Evolutionary conservation across 53 echinoderm and acorn worm genomes (phyloP).

Genomic region (Echinometra lucunter): DNA sequence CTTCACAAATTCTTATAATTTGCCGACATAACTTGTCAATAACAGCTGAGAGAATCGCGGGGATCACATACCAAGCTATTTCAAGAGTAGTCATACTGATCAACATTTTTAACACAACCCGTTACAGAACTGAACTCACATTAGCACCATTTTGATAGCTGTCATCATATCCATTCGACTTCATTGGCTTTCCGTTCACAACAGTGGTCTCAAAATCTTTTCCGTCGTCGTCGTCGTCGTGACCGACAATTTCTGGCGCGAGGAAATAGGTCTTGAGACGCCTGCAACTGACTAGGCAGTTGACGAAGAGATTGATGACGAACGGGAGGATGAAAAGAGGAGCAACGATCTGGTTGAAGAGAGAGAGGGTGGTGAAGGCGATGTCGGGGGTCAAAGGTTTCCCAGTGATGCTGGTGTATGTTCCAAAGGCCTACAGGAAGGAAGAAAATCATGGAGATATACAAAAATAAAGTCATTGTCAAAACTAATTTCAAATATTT

Average conservation of each 20-base stretch:
- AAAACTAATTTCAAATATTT: no score
- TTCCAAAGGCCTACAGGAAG: slow-evolving; percentile 72
- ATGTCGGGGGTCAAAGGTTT: slow-evolving; percentile 84
- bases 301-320: slow-evolving; percentile 72
- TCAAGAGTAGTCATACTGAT: no score
- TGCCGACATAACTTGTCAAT: no score
- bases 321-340: slow-evolving; percentile 75
- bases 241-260: slow-evolving; percentile 76
- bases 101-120: no score
- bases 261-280: slow-evolving; percentile 72
- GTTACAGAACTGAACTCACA: background rate
- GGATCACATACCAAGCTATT: no score
- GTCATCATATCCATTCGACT: background rate
- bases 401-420: slow-evolving; percentile 66
- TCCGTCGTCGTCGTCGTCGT: background rate
- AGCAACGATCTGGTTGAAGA: slow-evolving; percentile 75
- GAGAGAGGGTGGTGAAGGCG: slow-evolving; percentile 80
- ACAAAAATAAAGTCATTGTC: background rate
- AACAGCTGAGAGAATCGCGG: no score
- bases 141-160: background rate
- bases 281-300: slow-evolving; percentile 73
- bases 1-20: no score
- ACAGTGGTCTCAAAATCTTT: slow-evolving; percentile 28
- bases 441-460: background rate
- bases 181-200: background rate